A percentile compares a stretch with the other conserved stretches of the same genome.
These are phyloP conservation scores for Lutjanus erythropterus DNA, from an alignment of 2,113 vertebrate species.

Conservation along the genomic window DNA sequence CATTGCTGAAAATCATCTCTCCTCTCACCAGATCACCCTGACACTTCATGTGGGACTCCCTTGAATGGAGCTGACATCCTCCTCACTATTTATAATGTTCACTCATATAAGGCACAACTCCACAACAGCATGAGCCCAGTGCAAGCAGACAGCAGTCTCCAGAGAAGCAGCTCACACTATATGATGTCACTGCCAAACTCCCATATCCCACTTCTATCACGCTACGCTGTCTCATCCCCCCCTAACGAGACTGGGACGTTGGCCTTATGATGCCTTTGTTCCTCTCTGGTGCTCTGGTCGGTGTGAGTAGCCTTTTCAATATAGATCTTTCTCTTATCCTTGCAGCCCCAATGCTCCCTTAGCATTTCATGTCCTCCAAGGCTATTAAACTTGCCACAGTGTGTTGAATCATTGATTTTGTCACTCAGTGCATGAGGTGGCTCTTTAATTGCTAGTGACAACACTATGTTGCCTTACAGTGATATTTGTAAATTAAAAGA, in stretches of 20 bases:
- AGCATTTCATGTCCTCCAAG: conserved; percentile 63
- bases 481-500: conserved; percentile 44
- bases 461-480: conserved; percentile 43
- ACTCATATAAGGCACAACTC: conserved; percentile 59
- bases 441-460: conserved; percentile 76
- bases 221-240: conserved; percentile 32
- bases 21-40: conserved; percentile 54
- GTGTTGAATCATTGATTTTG: conserved; percentile 81
- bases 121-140: conserved; percentile 53
- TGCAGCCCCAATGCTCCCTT: conserved; percentile 54
- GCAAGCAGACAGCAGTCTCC: conserved; percentile 64
- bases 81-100: conserved; percentile 73
- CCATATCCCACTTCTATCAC: conserved; percentile 45
- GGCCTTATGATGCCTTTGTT: conserved; percentile 53
- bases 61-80: conserved; percentile 64
- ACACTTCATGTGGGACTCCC: conserved; percentile 59
- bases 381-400: conserved; percentile 67
- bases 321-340: conserved; percentile 73
- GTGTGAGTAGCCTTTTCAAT: conserved; percentile 58
- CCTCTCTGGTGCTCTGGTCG: conserved; percentile 33
- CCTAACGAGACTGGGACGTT: conserved; percentile 52
- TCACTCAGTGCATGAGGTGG: conserved; percentile 68
- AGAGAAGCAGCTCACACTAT: conserved; percentile 58
- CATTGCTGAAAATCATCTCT: conserved; percentile 47
- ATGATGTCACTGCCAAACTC: conserved; percentile 57